Evolutionary conservation across 2,888 invertebrate genomes (phyloP), one percentile per base, ranked within the genome.

Genomic region (Tipula confusa): DNA sequence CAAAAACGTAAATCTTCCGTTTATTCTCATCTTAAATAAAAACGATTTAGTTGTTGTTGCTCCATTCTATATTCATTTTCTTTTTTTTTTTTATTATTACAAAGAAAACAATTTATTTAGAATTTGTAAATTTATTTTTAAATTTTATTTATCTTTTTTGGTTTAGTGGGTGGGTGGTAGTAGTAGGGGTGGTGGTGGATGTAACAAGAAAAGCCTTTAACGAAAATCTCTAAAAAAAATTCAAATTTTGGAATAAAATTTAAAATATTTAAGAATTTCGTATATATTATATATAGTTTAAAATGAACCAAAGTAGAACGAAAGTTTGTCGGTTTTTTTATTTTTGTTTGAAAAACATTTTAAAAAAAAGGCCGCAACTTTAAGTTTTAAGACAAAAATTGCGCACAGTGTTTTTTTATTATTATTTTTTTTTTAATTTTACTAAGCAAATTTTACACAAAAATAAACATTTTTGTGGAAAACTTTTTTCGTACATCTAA

Each of bases 51-150:
- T 64, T 64, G 64, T 64, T 64, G 64, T 64, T 24, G 64, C 64
- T 64, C 64, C 7, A n/a, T 64, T 24, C 9, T 33, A 33, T 9
- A 33, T 1, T 33, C 24, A 24, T 64, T 18, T 48, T 24, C 64
- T 7, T 64, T 24, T 64, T 18, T 48, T 24, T 33, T 24, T 64
- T 43, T 15, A 1, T 43, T 64, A 24, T 64, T 64, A 64, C 24
- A 64, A 64, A 64, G 64, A 64, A 64, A 64, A 64, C 64, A 64
- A 64, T 64, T 64, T 64, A 64, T 64, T 64, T 24, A 64, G 64
- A 64, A 64, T 64, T 64, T 64, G 64, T 64, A 64, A 64, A 64
- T 64, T 64, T 64, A 64, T 64, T 64, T 64, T 24, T 1, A 43
- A 43, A 43, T n/a, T n/a, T n/a, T n/a, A 43, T 43, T 43, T 43